Base-by-base conservation (phyloP, 2,888 invertebrate species). In the Oeneis ivallda region DNA sequence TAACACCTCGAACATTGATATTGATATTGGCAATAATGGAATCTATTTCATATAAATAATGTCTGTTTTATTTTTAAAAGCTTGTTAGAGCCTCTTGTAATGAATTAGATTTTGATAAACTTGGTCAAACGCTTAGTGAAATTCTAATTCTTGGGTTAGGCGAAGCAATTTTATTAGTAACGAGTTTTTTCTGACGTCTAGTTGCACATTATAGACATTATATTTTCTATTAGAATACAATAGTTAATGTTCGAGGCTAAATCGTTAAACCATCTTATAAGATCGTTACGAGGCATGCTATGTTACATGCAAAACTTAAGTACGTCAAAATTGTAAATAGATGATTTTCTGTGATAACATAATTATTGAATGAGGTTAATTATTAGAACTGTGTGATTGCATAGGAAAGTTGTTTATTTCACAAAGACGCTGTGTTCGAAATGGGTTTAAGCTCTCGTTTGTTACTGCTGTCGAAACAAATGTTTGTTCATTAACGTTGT, bases 311-410 rank as follows among this genome's bases (percentile, higher is more conserved):
- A 82, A 83, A 85, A 89, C 84, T 83, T 83, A 86, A 85, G 87
- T 87, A 84, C 82, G 91, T 89, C 89, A 88, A 92, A 92, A 89
- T 91, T 92, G 92, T 92, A 92, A 89, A 92, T 92, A 92, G 89
- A 92, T 92, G 84, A 91, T 92, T 92, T 92, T 92, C 92, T 92
- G 92, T 92, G 92, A 92, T 92, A 92, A 92, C 90, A 92, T 89
- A 87, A 77, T 43, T 83, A 79, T 84, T 87, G 87, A 86, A 86
- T 87, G 86, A 84, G 82, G 83, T 82, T 84, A 85, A 87, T 85
- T 83, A 89, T 87, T 91, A 91, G 87, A 87, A 87, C 87, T 86
- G 92, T 87, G 91, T 92, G 92, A 88, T 86, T 92, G 92, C 91
- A 86, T 87, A 87, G 84, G 82, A 78, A 84, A 84, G 85, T 84